Evolutionary conservation across 2,113 vertebrate genomes (phyloP).

Genomic region (Donacobius atricapilla): DNA sequence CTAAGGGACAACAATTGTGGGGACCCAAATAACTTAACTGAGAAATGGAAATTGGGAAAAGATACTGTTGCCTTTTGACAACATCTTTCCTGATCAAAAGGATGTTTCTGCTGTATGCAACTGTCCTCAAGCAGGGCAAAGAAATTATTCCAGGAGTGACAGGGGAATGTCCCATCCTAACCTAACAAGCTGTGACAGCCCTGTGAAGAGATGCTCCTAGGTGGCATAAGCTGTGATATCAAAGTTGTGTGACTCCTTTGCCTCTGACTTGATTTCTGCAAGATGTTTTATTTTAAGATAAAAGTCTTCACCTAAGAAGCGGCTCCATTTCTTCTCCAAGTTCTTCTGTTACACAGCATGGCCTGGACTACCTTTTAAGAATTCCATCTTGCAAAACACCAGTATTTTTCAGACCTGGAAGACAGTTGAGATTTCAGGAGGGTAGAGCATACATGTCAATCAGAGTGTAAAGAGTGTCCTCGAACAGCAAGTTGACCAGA

Average conservation of each 20-base stretch:
- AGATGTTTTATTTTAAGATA: not conserved
- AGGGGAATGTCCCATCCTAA: not conserved
- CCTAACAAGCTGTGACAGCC: not conserved
- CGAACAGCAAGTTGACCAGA: not conserved
- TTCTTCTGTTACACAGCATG: not conserved
- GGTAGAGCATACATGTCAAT: not conserved
- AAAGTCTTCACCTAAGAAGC: not conserved
- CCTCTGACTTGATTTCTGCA: not conserved
- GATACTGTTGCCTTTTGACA: not conserved
- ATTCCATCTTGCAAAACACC: not conserved
- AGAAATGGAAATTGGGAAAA: not conserved
- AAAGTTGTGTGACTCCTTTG: not conserved
- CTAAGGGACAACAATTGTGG: not conserved
- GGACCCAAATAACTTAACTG: not conserved
- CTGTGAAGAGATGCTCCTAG: not conserved
- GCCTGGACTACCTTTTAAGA: not conserved
- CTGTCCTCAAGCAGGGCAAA: not conserved
- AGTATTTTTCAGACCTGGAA: not conserved
- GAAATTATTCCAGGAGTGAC: not conserved
- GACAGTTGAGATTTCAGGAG: not conserved
- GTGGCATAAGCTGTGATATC: not conserved
- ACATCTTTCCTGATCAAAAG: not conserved
- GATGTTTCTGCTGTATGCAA: not conserved
- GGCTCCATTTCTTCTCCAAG: not conserved
- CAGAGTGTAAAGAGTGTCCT: conserved; percentile 19